Evolutionary conservation across 64 coral and sea anemone species (phyloP).

Genomic region (Catalaphyllia jardinei): DNA sequence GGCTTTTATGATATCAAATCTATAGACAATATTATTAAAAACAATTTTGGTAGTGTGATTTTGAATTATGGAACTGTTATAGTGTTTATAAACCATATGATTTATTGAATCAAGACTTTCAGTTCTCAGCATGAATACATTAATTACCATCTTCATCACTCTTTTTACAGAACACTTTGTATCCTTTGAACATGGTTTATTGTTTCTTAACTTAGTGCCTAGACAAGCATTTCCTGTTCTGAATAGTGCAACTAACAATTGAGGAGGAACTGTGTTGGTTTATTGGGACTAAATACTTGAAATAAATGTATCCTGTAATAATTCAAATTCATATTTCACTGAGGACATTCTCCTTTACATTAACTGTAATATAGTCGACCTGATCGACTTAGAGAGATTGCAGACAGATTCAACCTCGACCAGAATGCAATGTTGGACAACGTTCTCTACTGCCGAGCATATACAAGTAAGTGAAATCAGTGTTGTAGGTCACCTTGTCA

Average conservation of each 20-base stretch:
- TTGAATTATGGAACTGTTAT: too few species aligned
- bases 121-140: background rate
- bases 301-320: background rate
- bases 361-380: constrained; percentile 69
- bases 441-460: constrained; percentile 96
- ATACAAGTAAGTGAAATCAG: constrained; percentile 73
- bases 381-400: constrained; percentile 95
- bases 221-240: background rate
- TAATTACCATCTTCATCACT: background rate
- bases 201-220: background rate
- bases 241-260: background rate
- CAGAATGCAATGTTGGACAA: constrained; percentile 99
- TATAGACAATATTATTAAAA: too few species aligned
- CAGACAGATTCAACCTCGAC: constrained; percentile 94
- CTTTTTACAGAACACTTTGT: constrained; percentile 92
- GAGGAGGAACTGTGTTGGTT: too few species aligned
- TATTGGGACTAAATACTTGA: too few species aligned
- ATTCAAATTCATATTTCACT: too few species aligned
- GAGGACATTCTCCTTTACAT: background rate
- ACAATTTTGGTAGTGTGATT: too few species aligned
- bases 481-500: background rate
- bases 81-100: too few species aligned
- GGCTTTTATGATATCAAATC: too few species aligned
- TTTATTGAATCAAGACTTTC: too few species aligned
- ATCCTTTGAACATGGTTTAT: constrained; percentile 68